phyloP scores from a whole-genome alignment of 2,888 invertebrate species.

The Sarcophaga caerulescens region DNA sequence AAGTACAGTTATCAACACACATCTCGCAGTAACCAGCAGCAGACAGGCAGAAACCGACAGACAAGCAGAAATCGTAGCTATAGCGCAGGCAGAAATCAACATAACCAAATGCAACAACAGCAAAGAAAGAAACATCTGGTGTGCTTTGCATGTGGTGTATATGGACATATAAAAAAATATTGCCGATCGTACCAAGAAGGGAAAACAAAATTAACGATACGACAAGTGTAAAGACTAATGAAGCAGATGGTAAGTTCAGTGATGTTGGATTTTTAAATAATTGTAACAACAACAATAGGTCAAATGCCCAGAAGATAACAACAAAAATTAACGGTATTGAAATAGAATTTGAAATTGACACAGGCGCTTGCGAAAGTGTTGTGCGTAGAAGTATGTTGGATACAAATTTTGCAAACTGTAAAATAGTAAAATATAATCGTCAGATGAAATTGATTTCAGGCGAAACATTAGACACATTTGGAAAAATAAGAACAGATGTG shows the following conservation, averaged over 20 bases:
- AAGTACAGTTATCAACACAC: not conserved
- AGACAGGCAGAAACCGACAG: too few species aligned
- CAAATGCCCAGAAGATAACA: slow-evolving; percentile 7
- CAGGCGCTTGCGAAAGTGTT: slow-evolving; percentile 56
- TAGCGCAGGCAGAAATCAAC: slow-evolving; percentile 3
- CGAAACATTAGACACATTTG: slow-evolving; percentile 42
- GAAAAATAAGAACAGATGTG: slow-evolving; percentile 35
- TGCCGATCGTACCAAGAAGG: too few species aligned
- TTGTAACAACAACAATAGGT: slow-evolving; percentile 19
- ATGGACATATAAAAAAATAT: slow-evolving; percentile 15
- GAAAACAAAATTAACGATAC: slow-evolving; percentile 26
- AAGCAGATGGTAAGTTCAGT: slow-evolving; percentile 5
- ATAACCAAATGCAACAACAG: slow-evolving; percentile 1
- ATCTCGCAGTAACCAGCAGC: too few species aligned
- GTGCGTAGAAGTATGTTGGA: slow-evolving; percentile 31
- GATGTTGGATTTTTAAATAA: slow-evolving; percentile 26
- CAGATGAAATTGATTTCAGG: slow-evolving; percentile 43
- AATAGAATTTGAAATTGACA: slow-evolving; percentile 57
- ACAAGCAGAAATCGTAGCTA: too few species aligned
- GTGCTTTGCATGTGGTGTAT: slow-evolving; percentile 21
- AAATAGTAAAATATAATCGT: slow-evolving; percentile 2
- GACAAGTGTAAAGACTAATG: not conserved
- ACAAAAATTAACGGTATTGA: slow-evolving; percentile 18
- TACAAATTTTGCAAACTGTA: slow-evolving; percentile 35
- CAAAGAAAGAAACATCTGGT: slow-evolving; percentile 22